Evolutionary conservation across 92 coral and sea anemone species (phyloP).

Genomic region (Zoanthus solanderi): DNA sequence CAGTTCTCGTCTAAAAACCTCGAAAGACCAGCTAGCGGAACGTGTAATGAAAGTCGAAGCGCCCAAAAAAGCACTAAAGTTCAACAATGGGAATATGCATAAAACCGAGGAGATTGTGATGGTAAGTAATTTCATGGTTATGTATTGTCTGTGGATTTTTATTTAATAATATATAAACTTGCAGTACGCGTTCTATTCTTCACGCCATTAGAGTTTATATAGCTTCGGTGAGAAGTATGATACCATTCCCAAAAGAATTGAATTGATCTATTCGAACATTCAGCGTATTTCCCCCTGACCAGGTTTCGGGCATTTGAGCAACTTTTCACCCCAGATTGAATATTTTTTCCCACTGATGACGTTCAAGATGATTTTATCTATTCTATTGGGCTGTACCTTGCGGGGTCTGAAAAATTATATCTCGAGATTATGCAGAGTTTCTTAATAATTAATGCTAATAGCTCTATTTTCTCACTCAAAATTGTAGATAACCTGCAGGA

Average conservation of each 20-base stretch:
- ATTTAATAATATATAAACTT: background rate
- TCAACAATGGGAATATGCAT: background rate
- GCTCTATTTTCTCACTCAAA: background rate
- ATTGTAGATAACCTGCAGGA: background rate
- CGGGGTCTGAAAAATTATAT: background rate
- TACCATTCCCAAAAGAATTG: background rate
- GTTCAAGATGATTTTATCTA: background rate
- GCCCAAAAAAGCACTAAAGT: background rate
- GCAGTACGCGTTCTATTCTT: background rate
- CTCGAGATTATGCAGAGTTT: background rate
- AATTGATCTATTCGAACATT: background rate
- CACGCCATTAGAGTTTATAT: background rate
- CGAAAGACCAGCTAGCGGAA: background rate
- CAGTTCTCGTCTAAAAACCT: background rate
- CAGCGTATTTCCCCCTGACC: background rate
- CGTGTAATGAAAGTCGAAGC: background rate
- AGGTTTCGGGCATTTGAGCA: background rate
- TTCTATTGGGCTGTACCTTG: background rate
- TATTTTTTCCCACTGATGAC: background rate
- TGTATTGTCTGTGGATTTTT: background rate
- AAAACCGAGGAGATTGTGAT: background rate
- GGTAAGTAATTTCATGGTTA: background rate
- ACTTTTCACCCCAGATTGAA: background rate
- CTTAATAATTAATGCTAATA: background rate
- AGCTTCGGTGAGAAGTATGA: background rate